A percentile compares a stretch with the other conserved stretches of the same genome.
Conservation (phyloP, 1,140 invertebrate species). For the Proctacanthus coquilletti region DNA sequence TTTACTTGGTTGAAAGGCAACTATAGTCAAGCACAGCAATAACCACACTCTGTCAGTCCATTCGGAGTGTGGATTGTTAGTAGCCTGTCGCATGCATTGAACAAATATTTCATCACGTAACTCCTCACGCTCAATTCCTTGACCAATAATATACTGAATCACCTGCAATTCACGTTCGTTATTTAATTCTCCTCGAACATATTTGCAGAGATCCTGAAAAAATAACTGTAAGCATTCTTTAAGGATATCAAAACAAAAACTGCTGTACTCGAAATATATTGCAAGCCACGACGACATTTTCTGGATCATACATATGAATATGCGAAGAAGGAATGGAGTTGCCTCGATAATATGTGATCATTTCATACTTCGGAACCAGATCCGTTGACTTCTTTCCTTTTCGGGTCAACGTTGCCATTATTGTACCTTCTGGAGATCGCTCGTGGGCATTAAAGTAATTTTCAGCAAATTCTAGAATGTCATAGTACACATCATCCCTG, state of each 20-base stretch:
- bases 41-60: slow-evolving; percentile 75
- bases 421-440: slow-evolving; percentile 65
- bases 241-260: too few species aligned
- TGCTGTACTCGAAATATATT: slow-evolving; percentile 74
- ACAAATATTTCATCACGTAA: slow-evolving; percentile 78
- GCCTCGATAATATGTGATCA: slow-evolving; percentile 79
- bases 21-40: slow-evolving; percentile 71
- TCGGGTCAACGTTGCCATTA: slow-evolving; percentile 77
- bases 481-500: slow-evolving; percentile 45
- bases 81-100: slow-evolving; percentile 71
- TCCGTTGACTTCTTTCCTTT: slow-evolving; percentile 60
- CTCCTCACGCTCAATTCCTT: slow-evolving; percentile 78
- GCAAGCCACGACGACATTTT: slow-evolving; percentile 80
- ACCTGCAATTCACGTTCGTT: slow-evolving; percentile 62
- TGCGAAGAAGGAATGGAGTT: slow-evolving; percentile 84
- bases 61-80: slow-evolving; percentile 69
- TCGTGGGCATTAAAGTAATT: slow-evolving; percentile 86
- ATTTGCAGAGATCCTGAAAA: slow-evolving; percentile 69
- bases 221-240: too few species aligned
- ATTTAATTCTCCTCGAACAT: slow-evolving; percentile 71
- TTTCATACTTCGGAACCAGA: slow-evolving; percentile 75
- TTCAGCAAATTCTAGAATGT: slow-evolving; percentile 86
- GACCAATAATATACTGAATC: slow-evolving; percentile 71
- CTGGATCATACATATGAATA: slow-evolving; percentile 88
- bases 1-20: slow-evolving; percentile 86